Evolutionary conservation across 2,113 vertebrate genomes (phyloP).

Genomic region (Cynocephalus volans): DNA sequence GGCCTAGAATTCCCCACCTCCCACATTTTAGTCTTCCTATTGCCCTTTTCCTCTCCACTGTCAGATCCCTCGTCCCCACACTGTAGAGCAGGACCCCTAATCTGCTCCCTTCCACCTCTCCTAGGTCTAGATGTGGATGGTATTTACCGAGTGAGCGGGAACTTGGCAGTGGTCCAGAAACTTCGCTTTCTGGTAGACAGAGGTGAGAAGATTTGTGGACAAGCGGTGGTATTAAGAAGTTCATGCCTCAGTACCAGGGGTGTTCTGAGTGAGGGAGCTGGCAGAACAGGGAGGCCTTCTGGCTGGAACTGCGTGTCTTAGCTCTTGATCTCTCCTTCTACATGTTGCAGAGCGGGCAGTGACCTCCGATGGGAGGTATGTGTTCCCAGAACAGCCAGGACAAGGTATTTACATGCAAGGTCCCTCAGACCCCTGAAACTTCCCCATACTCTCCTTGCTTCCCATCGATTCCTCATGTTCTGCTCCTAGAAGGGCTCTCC

Average conservation of each 20-base stretch:
- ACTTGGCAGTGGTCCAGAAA: conserved; percentile 96
- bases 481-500: neutral
- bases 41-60: neutral
- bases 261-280: neutral
- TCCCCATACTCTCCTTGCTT: neutral
- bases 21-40: neutral
- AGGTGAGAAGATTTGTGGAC: conserved; percentile 88
- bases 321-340: neutral
- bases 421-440: neutral
- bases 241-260: neutral
- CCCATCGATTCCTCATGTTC: neutral
- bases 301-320: neutral
- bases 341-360: conserved; percentile 94
- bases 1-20: neutral
- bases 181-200: conserved; percentile 95
- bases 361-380: conserved; percentile 95
- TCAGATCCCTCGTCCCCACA: neutral
- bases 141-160: conserved; percentile 96
- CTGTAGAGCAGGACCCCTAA: neutral
- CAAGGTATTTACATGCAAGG: conserved; percentile 91
- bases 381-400: conserved; percentile 94
- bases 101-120: neutral
- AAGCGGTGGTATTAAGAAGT: neutral
- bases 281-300: neutral
- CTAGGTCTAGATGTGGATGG: conserved; percentile 95